Evolutionary conservation across 2,797 vertebrate genomes (phyloP).

Genomic region (Triplophysa bombifrons): DNA sequence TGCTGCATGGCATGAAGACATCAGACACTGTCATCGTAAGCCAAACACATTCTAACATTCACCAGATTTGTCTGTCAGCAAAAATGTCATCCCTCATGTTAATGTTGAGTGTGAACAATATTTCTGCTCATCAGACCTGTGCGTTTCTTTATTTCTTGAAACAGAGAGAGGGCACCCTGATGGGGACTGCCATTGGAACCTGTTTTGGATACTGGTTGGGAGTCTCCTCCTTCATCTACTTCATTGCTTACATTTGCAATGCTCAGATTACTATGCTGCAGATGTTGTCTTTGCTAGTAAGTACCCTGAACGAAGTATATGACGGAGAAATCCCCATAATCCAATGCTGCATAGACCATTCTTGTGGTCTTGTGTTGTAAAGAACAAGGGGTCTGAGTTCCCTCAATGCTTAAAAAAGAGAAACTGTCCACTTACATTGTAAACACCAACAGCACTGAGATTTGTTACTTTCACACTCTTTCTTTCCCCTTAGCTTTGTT

Average conservation of each 20-base stretch:
- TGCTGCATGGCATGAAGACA: constrained; percentile 97
- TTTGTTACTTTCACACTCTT: too few species aligned
- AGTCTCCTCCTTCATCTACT: constrained; percentile 93
- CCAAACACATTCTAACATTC: neutral
- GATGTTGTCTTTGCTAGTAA: constrained; percentile 91
- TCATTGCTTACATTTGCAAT: constrained; percentile 93
- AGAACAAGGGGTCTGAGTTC: too few species aligned
- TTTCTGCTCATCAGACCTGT: neutral
- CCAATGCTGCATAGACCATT: too few species aligned
- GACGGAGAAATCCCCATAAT: too few species aligned
- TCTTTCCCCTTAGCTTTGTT: too few species aligned
- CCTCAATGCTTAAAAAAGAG: too few species aligned
- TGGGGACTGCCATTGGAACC: constrained; percentile 97
- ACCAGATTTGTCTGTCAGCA: neutral
- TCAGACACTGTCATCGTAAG: constrained; percentile 95
- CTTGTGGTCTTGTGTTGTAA: too few species aligned
- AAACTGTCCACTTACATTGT: too few species aligned
- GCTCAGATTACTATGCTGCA: constrained; percentile 98
- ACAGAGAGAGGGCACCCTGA: constrained; percentile 94
- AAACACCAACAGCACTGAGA: too few species aligned
- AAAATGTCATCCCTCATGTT: neutral
- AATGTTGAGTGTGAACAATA: neutral
- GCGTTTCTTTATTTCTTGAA: constrained; percentile 45
- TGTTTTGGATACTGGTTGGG: constrained; percentile 99
- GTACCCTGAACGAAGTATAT: constrained; percentile 54